phyloP scores from a whole-genome alignment of 2,113 vertebrate genomes.

The Notiomystis cincta region DNA sequence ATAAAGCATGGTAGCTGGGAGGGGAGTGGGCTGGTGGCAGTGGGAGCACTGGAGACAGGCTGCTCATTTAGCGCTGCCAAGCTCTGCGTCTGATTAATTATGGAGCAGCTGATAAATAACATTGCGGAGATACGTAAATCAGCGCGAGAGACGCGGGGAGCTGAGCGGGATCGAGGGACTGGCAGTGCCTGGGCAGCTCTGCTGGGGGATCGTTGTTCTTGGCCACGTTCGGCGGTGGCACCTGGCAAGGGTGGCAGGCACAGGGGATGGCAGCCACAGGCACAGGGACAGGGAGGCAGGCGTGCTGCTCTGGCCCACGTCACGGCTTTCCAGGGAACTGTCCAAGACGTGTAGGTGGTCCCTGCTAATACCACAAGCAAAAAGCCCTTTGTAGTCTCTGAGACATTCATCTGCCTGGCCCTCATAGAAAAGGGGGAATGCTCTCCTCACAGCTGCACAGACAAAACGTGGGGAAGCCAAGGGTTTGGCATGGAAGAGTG shows the following conservation, averaged over 20 bases:
- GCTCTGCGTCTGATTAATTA: slow-evolving; percentile 75
- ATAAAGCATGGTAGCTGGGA: slow-evolving; percentile 1
- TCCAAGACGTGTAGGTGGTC: neutral
- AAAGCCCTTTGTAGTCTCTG: neutral
- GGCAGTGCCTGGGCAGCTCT: neutral
- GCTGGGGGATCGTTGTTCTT: slow-evolving; percentile 7
- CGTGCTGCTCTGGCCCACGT: neutral
- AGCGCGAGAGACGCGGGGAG: slow-evolving; percentile 51
- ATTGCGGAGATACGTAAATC: slow-evolving; percentile 71
- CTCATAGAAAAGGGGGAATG: neutral
- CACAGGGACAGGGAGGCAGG: neutral
- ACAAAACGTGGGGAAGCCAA: neutral
- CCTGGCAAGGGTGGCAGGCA: slow-evolving; percentile 3
- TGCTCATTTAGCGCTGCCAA: slow-evolving; percentile 69
- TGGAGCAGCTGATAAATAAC: slow-evolving; percentile 72
- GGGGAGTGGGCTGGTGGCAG: neutral
- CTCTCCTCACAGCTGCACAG: neutral
- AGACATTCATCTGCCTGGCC: neutral
- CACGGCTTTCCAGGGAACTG: neutral
- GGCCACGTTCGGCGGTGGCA: neutral
- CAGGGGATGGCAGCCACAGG: neutral
- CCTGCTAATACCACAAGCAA: neutral
- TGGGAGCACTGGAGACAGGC: slow-evolving; percentile 58
- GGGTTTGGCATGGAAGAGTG: neutral
- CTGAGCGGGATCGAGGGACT: slow-evolving; percentile 45